These are phyloP conservation scores for Muntiacus reevesi DNA, from an alignment of 2,113 vertebrate genomes.

Conservation along the genomic window DNA sequence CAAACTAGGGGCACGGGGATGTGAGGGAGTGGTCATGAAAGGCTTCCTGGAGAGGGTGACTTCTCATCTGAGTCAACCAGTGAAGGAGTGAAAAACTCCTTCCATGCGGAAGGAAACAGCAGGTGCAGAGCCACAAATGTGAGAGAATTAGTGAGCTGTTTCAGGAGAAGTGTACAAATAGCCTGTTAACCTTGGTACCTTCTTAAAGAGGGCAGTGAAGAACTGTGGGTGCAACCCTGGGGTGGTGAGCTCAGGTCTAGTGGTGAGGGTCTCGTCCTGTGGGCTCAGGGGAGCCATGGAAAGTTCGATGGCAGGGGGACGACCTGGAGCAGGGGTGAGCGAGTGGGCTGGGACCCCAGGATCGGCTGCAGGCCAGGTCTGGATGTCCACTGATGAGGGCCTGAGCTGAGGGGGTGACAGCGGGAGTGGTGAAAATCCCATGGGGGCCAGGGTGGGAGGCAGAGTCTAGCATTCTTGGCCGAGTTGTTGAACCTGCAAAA, in stretches of 20 bases:
- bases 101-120: neutral
- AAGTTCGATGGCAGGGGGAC: neutral
- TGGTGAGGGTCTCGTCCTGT: neutral
- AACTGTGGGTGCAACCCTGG: neutral
- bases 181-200: neutral
- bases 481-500: neutral
- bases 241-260: neutral
- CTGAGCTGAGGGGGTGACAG: neutral
- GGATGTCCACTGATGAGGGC: neutral
- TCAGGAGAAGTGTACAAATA: neutral
- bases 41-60: neutral
- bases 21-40: neutral
- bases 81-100: neutral
- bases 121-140: neutral
- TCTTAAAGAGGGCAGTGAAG: neutral
- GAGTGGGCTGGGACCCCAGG: neutral
- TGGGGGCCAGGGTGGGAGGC: neutral
- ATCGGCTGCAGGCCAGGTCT: neutral
- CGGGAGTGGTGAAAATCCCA: neutral
- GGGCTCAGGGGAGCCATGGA: neutral
- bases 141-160: neutral
- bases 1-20: accelerated
- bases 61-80: neutral
- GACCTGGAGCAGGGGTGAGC: neutral
- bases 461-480: neutral